phyloP scores from a whole-genome alignment of 23 tunicate genomes.

The Halocynthia roretzi region DNA sequence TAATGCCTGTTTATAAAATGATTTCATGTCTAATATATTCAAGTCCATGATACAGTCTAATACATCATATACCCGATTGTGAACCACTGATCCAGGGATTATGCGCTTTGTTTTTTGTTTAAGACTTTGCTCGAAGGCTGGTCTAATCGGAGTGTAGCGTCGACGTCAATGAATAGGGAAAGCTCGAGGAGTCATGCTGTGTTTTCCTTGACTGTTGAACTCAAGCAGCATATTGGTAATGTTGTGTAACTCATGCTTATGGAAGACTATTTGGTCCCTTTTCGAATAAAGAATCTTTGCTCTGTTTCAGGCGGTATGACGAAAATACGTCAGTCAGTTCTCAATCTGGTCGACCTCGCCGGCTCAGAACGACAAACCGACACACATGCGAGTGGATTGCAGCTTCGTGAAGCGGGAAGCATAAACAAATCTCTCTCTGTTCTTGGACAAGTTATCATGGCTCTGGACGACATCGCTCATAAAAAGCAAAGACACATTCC shows the following conservation, averaged over 20 bases:
- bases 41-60: neutral
- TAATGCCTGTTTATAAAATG: neutral
- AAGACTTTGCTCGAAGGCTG: constrained; percentile 45
- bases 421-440: constrained; percentile 73
- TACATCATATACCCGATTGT: neutral
- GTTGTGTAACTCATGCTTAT: constrained; percentile 2
- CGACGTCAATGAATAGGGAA: constrained; percentile 78
- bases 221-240: constrained; percentile 48
- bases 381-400: constrained; percentile 41
- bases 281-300: neutral
- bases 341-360: constrained; percentile 78
- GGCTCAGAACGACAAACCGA: constrained; percentile 82
- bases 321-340: constrained; percentile 36
- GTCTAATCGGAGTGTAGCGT: constrained; percentile 52
- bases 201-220: constrained; percentile 44
- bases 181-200: constrained; percentile 81
- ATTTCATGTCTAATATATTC: neutral
- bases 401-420: constrained; percentile 67
- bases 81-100: neutral
- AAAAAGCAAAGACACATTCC: constrained; percentile 42
- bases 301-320: constrained; percentile 29
- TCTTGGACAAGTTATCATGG: constrained; percentile 77
- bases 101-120: neutral
- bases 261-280: neutral
- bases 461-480: constrained; percentile 46